phyloP scores from a whole-genome alignment of 1,140 invertebrate genomes.

The Dendroctonus valens region DNA sequence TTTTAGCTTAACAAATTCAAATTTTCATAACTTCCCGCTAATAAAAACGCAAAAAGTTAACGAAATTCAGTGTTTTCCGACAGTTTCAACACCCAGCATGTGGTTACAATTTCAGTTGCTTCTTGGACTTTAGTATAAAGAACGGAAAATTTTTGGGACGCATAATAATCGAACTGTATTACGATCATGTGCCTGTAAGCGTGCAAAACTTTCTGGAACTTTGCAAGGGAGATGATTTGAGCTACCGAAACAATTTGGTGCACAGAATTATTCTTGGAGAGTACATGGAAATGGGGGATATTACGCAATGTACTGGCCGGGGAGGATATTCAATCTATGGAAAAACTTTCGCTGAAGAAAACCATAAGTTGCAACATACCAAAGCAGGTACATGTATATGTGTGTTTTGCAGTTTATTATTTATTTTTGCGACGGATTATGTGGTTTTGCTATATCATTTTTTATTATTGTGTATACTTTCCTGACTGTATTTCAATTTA shows the following conservation, averaged over 20 bases:
- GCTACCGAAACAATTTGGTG: conserved; percentile 51
- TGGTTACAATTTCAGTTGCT: conserved; percentile 41
- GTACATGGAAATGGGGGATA: conserved; percentile 65
- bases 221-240: conserved; percentile 53
- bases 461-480: too few species aligned
- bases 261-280: conserved; percentile 53
- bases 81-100: too few species aligned
- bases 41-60: too few species aligned
- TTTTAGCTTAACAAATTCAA: too few species aligned
- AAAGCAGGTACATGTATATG: conserved; percentile 58
- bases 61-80: too few species aligned
- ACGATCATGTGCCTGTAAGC: conserved; percentile 61
- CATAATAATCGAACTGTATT: conserved; percentile 60
- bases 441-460: too few species aligned
- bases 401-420: too few species aligned
- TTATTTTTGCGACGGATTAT: too few species aligned
- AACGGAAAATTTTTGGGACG: conserved; percentile 50
- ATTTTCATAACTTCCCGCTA: too few species aligned
- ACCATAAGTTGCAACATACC: conserved; percentile 65
- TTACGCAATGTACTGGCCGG: conserved; percentile 64
- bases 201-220: conserved; percentile 65
- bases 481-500: too few species aligned
- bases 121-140: conserved; percentile 45
- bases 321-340: conserved; percentile 77
- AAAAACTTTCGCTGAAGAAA: conserved; percentile 67